Evolutionary conservation across 2,888 invertebrate species (phyloP).

Genomic region (Acleris emargana): DNA sequence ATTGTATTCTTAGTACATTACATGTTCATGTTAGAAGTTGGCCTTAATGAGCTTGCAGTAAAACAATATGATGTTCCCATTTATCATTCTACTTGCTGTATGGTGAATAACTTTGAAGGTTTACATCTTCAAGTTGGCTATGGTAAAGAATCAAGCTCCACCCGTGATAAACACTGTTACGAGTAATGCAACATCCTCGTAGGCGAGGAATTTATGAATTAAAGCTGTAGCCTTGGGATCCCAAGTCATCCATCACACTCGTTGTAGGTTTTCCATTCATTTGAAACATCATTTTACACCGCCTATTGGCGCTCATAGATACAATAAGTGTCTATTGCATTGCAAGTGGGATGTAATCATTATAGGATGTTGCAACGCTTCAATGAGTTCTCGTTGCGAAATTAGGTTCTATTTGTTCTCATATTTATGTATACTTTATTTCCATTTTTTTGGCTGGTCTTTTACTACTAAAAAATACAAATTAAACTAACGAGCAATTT

Average conservation of each 20-base stretch:
- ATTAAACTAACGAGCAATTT: too few species aligned
- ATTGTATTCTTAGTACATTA: slow-evolving; percentile 19
- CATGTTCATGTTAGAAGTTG: neutral
- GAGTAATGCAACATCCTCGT: slow-evolving; percentile 10
- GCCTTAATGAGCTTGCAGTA: neutral
- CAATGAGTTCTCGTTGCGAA: slow-evolving; percentile 34
- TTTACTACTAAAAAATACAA: too few species aligned
- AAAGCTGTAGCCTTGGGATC: slow-evolving; percentile 33
- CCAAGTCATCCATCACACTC: slow-evolving; percentile 43
- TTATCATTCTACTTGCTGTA: too few species aligned
- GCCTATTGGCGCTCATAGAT: slow-evolving; percentile 39
- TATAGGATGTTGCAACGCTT: slow-evolving; percentile 35
- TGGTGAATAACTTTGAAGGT: too few species aligned
- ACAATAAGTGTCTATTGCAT: slow-evolving; percentile 40
- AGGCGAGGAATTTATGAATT: slow-evolving; percentile 35
- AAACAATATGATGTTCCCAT: neutral
- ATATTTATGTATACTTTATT: slow-evolving; percentile 3
- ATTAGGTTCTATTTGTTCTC: slow-evolving; percentile 21
- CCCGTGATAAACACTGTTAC: neutral
- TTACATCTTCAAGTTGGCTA: neutral
- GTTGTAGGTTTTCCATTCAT: slow-evolving; percentile 47
- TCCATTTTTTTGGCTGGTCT: too few species aligned
- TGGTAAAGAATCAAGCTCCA: neutral
- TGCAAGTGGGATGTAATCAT: slow-evolving; percentile 43
- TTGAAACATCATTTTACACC: slow-evolving; percentile 42